Conservation (phyloP, 2,888 invertebrate species). For the Latrodectus hesperus region DNA sequence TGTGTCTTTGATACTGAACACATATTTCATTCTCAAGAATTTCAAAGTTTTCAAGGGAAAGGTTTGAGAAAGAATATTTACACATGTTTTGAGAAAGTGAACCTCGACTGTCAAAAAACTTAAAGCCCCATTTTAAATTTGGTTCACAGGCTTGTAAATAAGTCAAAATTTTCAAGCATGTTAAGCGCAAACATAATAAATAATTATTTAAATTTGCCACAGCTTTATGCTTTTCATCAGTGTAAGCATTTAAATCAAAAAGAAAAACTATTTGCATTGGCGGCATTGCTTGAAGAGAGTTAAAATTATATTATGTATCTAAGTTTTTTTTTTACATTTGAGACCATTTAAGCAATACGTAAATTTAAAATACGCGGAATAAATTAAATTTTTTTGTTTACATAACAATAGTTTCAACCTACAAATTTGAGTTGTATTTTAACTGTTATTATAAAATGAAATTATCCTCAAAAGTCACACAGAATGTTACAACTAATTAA, state of each 20-base stretch:
- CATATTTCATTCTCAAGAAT: constrained; percentile 63
- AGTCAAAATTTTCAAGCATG: constrained; percentile 51
- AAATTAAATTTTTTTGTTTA: too few relatives aligned
- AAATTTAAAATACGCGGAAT: too few relatives aligned
- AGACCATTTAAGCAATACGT: too few relatives aligned
- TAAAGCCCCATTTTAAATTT: constrained; percentile 57
- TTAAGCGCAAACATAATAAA: constrained; percentile 44
- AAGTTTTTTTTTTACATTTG: too few relatives aligned
- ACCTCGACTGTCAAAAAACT: constrained; percentile 57
- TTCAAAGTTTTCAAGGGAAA: constrained; percentile 53
- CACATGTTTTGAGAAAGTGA: constrained; percentile 42
- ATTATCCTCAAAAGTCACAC: too few relatives aligned
- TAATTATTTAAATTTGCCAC: constrained; percentile 26
- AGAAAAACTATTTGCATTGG: constrained; percentile 54
- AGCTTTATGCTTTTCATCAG: neutral
- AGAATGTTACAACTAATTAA: too few relatives aligned
- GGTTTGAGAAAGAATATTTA: constrained; percentile 32
- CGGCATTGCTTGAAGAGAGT: constrained; percentile 8
- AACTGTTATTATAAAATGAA: too few relatives aligned
- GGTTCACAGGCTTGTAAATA: constrained; percentile 16
- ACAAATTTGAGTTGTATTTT: too few relatives aligned
- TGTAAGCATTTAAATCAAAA: constrained; percentile 57
- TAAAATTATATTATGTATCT: neutral
- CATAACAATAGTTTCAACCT: too few relatives aligned
- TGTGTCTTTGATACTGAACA: constrained; percentile 40